A percentile compares a stretch with the other conserved stretches of the same genome.
Conservation (phyloP, 2,888 invertebrate genomes). For the Metopia argyrocephala region DNA sequence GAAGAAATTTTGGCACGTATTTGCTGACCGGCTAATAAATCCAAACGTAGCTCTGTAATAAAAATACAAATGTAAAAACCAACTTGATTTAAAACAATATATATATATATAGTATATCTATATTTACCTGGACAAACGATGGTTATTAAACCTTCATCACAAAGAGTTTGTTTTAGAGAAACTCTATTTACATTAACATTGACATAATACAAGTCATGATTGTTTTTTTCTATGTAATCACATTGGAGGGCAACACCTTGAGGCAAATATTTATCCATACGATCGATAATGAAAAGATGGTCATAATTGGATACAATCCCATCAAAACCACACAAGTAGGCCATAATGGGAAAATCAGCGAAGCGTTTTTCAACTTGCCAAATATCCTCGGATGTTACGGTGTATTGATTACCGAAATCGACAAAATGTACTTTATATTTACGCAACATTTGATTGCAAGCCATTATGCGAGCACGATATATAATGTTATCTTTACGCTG, state of each 20-base stretch:
- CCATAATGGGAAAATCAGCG: slow-evolving; percentile 84
- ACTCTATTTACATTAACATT: slow-evolving; percentile 74
- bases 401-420: slow-evolving; percentile 87
- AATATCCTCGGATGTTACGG: slow-evolving; percentile 82
- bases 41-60: slow-evolving; percentile 72
- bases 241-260: slow-evolving; percentile 73
- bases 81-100: background rate
- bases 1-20: slow-evolving; percentile 74
- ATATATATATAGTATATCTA: background rate
- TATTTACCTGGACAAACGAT: slow-evolving; percentile 69
- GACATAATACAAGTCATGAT: slow-evolving; percentile 71
- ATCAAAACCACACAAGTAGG: slow-evolving; percentile 83
- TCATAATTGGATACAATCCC: slow-evolving; percentile 82
- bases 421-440: slow-evolving; percentile 85
- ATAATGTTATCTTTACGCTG: slow-evolving; percentile 86
- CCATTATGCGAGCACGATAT: slow-evolving; percentile 84
- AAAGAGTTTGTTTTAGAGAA: slow-evolving; percentile 72
- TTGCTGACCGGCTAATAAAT: slow-evolving; percentile 75
- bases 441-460: slow-evolving; percentile 80
- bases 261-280: slow-evolving; percentile 76
- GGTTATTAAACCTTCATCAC: slow-evolving; percentile 72
- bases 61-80: background rate
- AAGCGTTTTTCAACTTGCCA: slow-evolving; percentile 85
- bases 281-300: slow-evolving; percentile 75
- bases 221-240: slow-evolving; percentile 72